Conservation (phyloP, 2,888 invertebrate species). For the Prosapia bicincta region DNA sequence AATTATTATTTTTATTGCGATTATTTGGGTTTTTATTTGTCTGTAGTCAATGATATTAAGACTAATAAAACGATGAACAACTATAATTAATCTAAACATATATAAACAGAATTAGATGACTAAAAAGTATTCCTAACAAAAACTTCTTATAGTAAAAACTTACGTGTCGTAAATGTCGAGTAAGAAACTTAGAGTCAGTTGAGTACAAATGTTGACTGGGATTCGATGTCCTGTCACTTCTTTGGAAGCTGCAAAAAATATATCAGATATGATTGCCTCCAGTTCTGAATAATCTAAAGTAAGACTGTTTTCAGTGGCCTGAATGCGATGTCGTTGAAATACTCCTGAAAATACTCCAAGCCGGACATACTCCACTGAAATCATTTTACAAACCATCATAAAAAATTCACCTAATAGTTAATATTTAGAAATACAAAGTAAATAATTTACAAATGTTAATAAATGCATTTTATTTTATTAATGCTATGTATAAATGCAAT, state of each 20-base stretch:
- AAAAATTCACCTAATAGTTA: too few species aligned
- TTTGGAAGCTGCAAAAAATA: constrained; percentile 69
- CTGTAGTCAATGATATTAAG: too few species aligned
- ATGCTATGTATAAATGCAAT: too few species aligned
- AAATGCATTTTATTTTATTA: too few species aligned
- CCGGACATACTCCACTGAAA: constrained; percentile 51
- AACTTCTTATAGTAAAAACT: constrained; percentile 36
- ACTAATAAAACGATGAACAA: too few species aligned
- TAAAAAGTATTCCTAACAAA: constrained; percentile 29
- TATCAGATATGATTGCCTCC: constrained; percentile 68
- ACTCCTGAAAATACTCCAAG: constrained; percentile 62
- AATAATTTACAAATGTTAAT: too few species aligned
- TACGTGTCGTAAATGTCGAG: constrained; percentile 67
- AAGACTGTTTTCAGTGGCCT: constrained; percentile 63
- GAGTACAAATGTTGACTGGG: constrained; percentile 55
- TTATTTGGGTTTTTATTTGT: too few species aligned
- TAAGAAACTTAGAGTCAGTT: constrained; percentile 61
- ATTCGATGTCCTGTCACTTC: constrained; percentile 56
- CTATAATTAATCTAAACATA: neutral
- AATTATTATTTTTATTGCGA: too few species aligned
- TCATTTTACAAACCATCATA: neutral
- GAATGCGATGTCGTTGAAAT: constrained; percentile 67
- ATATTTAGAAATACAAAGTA: too few species aligned
- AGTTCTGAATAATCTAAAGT: constrained; percentile 64
- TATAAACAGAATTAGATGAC: too few species aligned